Percentiles rank a stretch among this genome's conserved stretches.
Evolutionary conservation across 2,888 invertebrate species (phyloP).

Genomic region (Cinara cedri): DNA sequence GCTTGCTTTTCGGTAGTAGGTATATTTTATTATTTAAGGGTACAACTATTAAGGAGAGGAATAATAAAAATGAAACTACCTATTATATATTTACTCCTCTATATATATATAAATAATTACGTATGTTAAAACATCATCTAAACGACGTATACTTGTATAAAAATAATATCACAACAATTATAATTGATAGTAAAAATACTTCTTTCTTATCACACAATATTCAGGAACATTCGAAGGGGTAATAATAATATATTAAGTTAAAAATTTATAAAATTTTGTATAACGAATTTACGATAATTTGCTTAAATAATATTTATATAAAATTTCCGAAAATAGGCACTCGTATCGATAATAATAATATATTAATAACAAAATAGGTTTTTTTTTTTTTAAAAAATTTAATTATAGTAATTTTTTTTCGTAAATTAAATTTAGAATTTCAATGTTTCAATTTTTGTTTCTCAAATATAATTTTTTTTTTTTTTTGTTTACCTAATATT

Average conservation of each 20-base stretch:
- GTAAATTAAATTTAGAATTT: constrained; percentile 48
- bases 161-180: constrained; percentile 52
- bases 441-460: not conserved
- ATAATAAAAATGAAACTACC: constrained; percentile 33
- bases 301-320: constrained; percentile 24
- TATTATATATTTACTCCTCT: not conserved
- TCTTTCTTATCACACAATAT: constrained; percentile 52
- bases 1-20: not conserved
- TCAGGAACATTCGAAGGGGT: constrained; percentile 52
- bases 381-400: constrained; percentile 14
- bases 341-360: constrained; percentile 18
- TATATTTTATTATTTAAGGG: not conserved
- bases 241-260: constrained; percentile 31
- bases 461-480: constrained; percentile 11
- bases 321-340: constrained; percentile 37
- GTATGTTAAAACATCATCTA: not conserved
- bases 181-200: constrained; percentile 32
- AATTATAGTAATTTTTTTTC: constrained; percentile 18
- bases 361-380: constrained; percentile 30
- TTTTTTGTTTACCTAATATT: constrained; percentile 8
- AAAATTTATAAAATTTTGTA: constrained; percentile 37
- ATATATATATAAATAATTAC: not conserved
- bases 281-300: constrained; percentile 36
- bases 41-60: constrained; percentile 1
- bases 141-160: constrained; percentile 27